phyloP scores from a whole-genome alignment of 2,113 vertebrate species.

The Pungitius pungitius region DNA sequence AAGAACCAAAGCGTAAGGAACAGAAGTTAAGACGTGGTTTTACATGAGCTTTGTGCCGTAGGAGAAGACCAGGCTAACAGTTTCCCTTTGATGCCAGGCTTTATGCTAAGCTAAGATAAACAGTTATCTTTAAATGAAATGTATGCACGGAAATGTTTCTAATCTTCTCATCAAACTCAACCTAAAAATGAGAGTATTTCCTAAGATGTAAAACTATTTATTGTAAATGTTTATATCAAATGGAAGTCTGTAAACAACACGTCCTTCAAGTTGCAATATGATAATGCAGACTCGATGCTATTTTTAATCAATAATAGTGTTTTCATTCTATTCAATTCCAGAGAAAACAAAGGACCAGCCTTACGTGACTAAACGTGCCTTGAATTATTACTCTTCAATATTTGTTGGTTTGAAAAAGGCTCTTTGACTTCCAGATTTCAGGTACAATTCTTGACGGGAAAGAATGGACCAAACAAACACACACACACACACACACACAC shows the following conservation, averaged over 20 bases:
- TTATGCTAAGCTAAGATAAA: conserved; percentile 33
- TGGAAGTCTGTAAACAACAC: conserved; percentile 1
- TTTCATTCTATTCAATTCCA: conserved; percentile 25
- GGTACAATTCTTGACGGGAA: conserved; percentile 32
- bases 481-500: background rate
- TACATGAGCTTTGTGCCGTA: background rate
- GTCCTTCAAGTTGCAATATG: background rate
- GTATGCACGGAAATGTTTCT: background rate
- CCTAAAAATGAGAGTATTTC: conserved; percentile 14
- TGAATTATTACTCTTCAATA: conserved; percentile 78
- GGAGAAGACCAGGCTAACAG: background rate
- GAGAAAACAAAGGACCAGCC: conserved; percentile 78
- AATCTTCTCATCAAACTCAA: background rate
- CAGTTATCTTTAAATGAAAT: background rate
- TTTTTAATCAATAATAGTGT: conserved; percentile 17
- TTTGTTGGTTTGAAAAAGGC: conserved; percentile 15
- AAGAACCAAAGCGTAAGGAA: conserved; percentile 41
- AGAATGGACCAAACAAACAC: conserved; percentile 58
- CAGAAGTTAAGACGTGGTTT: conserved; percentile 17
- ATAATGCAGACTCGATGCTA: background rate
- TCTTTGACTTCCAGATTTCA: conserved; percentile 19
- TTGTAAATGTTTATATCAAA: background rate
- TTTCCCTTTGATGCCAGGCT: background rate
- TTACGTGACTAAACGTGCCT: conserved; percentile 90
- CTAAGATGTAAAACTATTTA: conserved; percentile 23